A percentile compares a stretch with the other conserved stretches of the same genome.
Evolutionary conservation across 2,113 vertebrate genomes (phyloP).

Genomic region (Sinocyclocheilus maitianheensis): DNA sequence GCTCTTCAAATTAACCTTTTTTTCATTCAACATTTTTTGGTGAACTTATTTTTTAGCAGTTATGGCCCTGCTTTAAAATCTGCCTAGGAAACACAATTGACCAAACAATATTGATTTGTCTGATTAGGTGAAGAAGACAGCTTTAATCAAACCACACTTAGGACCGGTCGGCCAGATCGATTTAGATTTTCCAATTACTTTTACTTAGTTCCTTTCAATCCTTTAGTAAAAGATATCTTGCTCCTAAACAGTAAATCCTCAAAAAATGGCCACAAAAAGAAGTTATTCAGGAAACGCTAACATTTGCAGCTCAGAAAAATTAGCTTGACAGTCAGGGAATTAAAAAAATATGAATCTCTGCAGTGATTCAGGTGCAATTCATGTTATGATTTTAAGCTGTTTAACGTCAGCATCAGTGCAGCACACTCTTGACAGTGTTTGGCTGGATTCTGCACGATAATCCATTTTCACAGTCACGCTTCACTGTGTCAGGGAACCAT

Average conservation of each 20-base stretch:
- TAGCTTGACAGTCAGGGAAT: neutral
- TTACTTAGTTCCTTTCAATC: constrained; percentile 54
- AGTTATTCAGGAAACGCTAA: neutral
- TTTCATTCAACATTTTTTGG: neutral
- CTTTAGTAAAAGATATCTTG: constrained; percentile 3
- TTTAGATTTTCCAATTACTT: constrained; percentile 52
- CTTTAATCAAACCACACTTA: constrained; percentile 51
- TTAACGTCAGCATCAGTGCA: constrained; percentile 47
- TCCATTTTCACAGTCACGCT: constrained; percentile 60
- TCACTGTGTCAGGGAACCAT: constrained; percentile 39
- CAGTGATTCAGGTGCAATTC: constrained; percentile 49
- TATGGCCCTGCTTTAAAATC: neutral
- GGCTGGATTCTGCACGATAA: constrained; percentile 55
- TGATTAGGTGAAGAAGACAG: constrained; percentile 35
- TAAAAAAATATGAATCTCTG: constrained; percentile 13
- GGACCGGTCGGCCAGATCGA: constrained; percentile 17
- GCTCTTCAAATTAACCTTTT: neutral
- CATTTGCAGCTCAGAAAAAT: constrained; percentile 7
- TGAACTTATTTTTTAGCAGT: neutral
- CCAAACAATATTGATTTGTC: constrained; percentile 37
- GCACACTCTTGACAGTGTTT: constrained; percentile 28
- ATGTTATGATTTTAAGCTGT: constrained; percentile 46
- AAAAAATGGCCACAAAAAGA: neutral
- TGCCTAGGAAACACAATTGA: neutral
- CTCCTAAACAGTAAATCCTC: constrained; percentile 41